Conservation (phyloP, 2,888 invertebrate genomes). For the Melanostoma mellinum region DNA sequence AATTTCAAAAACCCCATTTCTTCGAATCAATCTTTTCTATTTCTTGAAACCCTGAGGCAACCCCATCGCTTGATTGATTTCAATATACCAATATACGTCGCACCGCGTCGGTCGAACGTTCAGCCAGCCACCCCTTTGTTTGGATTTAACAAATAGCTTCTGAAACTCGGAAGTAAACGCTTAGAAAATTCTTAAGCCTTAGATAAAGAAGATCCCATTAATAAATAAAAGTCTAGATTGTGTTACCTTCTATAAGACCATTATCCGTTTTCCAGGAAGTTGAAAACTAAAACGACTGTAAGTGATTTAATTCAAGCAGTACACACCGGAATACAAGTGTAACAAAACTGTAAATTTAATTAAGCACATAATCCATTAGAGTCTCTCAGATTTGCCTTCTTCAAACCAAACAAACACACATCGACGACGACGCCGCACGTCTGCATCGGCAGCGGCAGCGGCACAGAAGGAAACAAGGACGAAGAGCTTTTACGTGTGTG, state of each 20-base stretch:
- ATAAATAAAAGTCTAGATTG: neutral
- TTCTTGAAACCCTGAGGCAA: too few relatives aligned
- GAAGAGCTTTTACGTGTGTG: constrained; percentile 19
- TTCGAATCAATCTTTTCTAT: too few relatives aligned
- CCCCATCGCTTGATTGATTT: too few relatives aligned
- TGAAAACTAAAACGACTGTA: constrained; percentile 45
- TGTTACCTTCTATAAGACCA: neutral
- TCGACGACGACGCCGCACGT: neutral
- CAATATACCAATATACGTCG: too few relatives aligned
- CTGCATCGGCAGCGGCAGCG: neutral
- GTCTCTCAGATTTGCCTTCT: constrained; percentile 39
- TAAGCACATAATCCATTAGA: constrained; percentile 71
- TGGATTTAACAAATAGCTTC: neutral
- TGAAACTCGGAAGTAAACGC: neutral
- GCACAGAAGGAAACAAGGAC: neutral
- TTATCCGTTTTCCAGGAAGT: constrained; percentile 31
- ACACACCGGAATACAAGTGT: constrained; percentile 18
- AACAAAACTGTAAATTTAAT: constrained; percentile 65
- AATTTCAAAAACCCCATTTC: too few relatives aligned
- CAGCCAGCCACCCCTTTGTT: too few relatives aligned
- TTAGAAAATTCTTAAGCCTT: neutral
- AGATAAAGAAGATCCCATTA: neutral
- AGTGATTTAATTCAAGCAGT: constrained; percentile 59
- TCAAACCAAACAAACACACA: constrained; percentile 8
- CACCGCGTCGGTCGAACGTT: too few relatives aligned